Evolutionary conservation across 1,140 invertebrate genomes (phyloP), one percentile per base, ranked within the genome.

Genomic region (Drosophila equinoxialis): DNA sequence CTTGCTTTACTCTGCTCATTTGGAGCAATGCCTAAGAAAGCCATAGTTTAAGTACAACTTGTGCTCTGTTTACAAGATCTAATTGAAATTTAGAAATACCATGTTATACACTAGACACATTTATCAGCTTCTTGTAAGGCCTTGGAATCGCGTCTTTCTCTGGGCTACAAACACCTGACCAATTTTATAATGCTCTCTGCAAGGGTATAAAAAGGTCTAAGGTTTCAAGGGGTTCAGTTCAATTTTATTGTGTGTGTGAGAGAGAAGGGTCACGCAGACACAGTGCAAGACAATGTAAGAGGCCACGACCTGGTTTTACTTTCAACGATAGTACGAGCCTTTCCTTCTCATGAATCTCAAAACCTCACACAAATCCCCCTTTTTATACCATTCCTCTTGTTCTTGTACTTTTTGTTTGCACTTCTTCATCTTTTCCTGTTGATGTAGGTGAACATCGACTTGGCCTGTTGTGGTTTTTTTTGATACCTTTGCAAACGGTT

Each of bases 371-470:
- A 20, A 17, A 11, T 23, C 68, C 8, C 39, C 68, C 48, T 71
- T 14, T 58, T 62, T 62, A 8, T 60, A 23, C 42, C 33, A 23
- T 26, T 55, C 26, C 68, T 20, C 30, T 41, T 30, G 37, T 39
- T 39, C 37, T 37, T 37, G 8, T 10, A 17, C n/a, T 30, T 65
- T 7, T 17, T n/a, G 23, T 20, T 30, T 33, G 30, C 3, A 26
- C 57, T 39, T 5, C 33, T 55, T 69, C n/a, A 30, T 41, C 8
- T 61, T 30, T n/a, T 5, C 6, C 30, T n/a, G n/a, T n/a, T n/a
- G n/a, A 78, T 82, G 62, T 84, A 78, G 81, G 81, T 81, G 70
- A 86, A 65, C 78, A 77, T 55, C 59, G 78, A 68, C 65, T 55
- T 51, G 33, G n/a, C 55, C 67, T n/a, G 20, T 2, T 48, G n/a